Base-by-base conservation (phyloP, 92 coral and sea anemone genomes). In the Scolanthus callimorphus region DNA sequence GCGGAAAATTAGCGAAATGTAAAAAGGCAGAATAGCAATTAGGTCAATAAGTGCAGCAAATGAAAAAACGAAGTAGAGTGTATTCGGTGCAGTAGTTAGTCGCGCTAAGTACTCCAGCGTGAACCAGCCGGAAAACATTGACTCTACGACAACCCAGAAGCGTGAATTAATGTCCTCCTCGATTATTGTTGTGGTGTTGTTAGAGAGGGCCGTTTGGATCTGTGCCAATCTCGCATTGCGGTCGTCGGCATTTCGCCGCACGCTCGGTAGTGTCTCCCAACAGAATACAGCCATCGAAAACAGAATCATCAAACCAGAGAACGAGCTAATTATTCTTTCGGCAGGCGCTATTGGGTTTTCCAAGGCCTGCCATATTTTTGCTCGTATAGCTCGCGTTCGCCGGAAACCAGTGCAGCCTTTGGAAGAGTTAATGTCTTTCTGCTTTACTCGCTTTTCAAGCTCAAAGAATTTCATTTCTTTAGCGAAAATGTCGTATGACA, bases 101-200 rank as follows among this genome's bases (percentile, higher is more conserved):
- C 97, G 79, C 3, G 82, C 74, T 0, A 85, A 21, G 41, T 70
- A 85, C 51, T 90, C 97, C 11, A 85, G 66, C 1, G 88, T 59
- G 62, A 90, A 90, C 97, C 97, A 90, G 39, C 77, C 77, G 1
- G 92, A 86, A 21, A 85, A 77, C 20, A 90, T 76, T 17, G 79
- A 60, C 19, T 90, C 97, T 8, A 76, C 39, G 12, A 81, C 65
- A 29, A 76, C 80, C 92, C 91, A 85, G 27, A 68, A 68, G 31
- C 46, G 55, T 46, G 12, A 4, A 29, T 70, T 29, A 20, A 56
- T 62, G 1, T 27, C 74, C 24, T 55, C 63, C 28, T 66, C 63
- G 51, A 72, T 57, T 1, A 58, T 49, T 27, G 41, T 38, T 26
- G 29, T 57, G 20, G 38, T 58, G 44, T 70, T 21, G 28, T 80